These are phyloP conservation scores for Archilochus colubris DNA, from an alignment of 2,113 vertebrate genomes.

Conservation along the genomic window DNA sequence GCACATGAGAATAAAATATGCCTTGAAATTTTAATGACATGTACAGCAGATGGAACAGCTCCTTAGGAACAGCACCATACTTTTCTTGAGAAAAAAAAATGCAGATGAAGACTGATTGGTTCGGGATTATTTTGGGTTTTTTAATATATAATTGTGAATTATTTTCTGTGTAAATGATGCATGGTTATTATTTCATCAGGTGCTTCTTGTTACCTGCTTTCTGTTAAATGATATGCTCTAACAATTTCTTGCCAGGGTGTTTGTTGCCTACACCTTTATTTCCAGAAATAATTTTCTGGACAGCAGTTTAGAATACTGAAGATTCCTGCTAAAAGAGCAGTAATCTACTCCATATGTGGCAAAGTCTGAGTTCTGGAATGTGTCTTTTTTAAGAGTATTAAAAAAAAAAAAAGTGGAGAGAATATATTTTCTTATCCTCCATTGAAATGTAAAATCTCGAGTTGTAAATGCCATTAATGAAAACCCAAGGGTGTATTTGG, in stretches of 20 bases:
- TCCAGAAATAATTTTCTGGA: background rate
- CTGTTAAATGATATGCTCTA: background rate
- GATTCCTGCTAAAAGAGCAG: background rate
- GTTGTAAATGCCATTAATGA: background rate
- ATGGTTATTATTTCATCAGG: background rate
- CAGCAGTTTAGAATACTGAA: background rate
- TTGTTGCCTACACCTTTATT: background rate
- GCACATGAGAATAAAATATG: background rate
- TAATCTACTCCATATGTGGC: background rate
- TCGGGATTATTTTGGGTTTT: too few relatives aligned
- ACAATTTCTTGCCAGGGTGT: background rate
- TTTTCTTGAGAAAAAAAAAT: background rate
- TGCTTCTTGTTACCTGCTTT: too few relatives aligned
- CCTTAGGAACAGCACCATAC: background rate
- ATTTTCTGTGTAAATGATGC: background rate
- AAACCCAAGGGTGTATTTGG: background rate
- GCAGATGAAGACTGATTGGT: too few relatives aligned
- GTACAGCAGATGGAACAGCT: background rate
- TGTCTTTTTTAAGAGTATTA: background rate
- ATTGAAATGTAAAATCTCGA: background rate
- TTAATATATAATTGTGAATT: background rate
- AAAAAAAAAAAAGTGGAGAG: background rate
- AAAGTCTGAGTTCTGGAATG: background rate
- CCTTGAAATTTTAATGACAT: background rate
- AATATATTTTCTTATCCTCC: background rate